phyloP scores from a whole-genome alignment of 2,888 invertebrate genomes.

The Drosophila diplacantha region DNA sequence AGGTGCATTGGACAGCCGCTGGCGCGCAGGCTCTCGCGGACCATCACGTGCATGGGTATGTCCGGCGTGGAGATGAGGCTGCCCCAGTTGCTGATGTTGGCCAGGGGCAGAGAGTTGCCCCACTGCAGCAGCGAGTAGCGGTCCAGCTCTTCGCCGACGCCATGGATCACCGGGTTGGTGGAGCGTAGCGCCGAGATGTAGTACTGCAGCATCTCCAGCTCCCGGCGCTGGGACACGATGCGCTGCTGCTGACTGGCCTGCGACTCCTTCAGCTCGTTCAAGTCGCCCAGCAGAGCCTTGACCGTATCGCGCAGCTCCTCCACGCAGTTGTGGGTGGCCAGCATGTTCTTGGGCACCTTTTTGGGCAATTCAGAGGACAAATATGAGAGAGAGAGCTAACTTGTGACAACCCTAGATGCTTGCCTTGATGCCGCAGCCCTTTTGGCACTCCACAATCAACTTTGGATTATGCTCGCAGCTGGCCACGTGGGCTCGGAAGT shows the following conservation, averaged over 20 bases:
- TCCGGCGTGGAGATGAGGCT: slow-evolving; percentile 59
- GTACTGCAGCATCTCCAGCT: slow-evolving; percentile 56
- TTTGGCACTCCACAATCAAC: slow-evolving; percentile 36
- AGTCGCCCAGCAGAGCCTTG: slow-evolving; percentile 8
- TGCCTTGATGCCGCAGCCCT: slow-evolving; percentile 48
- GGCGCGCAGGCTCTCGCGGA: slow-evolving; percentile 41
- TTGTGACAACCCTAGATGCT: not conserved
- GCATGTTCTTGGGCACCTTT: slow-evolving; percentile 52
- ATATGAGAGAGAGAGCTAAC: not conserved
- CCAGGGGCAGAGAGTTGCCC: slow-evolving; percentile 42
- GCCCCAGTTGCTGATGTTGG: slow-evolving; percentile 49
- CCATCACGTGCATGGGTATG: slow-evolving; percentile 42
- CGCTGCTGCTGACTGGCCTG: slow-evolving; percentile 40
- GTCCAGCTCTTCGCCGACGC: slow-evolving; percentile 55
- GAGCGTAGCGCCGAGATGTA: slow-evolving; percentile 51
- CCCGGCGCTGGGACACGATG: slow-evolving; percentile 45
- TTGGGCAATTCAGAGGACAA: not conserved
- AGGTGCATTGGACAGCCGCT: slow-evolving; percentile 52
- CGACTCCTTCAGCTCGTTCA: slow-evolving; percentile 31
- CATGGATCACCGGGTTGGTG: slow-evolving; percentile 50
- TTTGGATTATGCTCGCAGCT: slow-evolving; percentile 46
- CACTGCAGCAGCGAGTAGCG: slow-evolving; percentile 54
- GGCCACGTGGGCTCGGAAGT: slow-evolving; percentile 39
- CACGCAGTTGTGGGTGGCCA: slow-evolving; percentile 51
- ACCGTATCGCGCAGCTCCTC: slow-evolving; percentile 41